Evolutionary conservation across 2,888 invertebrate genomes (phyloP).

Genomic region (Lapara coniferarum): DNA sequence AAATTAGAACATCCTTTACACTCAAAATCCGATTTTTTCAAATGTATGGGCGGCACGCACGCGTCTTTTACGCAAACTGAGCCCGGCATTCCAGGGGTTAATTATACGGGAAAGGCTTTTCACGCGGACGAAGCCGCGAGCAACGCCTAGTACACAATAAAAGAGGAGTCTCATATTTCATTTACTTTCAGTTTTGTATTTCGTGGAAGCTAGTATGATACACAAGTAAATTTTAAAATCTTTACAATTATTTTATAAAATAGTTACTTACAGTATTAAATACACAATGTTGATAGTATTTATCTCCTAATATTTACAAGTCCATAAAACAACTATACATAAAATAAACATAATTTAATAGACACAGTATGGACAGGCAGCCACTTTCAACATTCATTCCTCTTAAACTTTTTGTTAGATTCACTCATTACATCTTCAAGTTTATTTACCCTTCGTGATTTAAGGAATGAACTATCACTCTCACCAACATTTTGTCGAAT

Average conservation of each 20-base stretch:
- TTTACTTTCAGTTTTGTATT: slow-evolving; percentile 57
- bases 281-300: slow-evolving; percentile 70
- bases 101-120: too few relatives aligned
- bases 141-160: slow-evolving; percentile 35
- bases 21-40: too few relatives aligned
- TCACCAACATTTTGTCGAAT: slow-evolving; percentile 74
- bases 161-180: slow-evolving; percentile 19
- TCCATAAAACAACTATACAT: slow-evolving; percentile 73
- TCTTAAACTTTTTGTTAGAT: slow-evolving; percentile 76
- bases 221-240: slow-evolving; percentile 67
- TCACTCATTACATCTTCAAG: slow-evolving; percentile 74
- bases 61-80: too few relatives aligned
- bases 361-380: slow-evolving; percentile 64
- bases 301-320: slow-evolving; percentile 78
- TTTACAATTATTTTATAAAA: slow-evolving; percentile 78
- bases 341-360: slow-evolving; percentile 79
- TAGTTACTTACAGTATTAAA: slow-evolving; percentile 80
- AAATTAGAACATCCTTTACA: too few relatives aligned
- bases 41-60: too few relatives aligned
- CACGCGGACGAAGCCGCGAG: neutral
- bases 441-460: slow-evolving; percentile 72
- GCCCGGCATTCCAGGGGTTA: too few relatives aligned
- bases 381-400: slow-evolving; percentile 74
- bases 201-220: slow-evolving; percentile 76
- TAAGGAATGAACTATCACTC: slow-evolving; percentile 74